A percentile compares a stretch with the other conserved stretches of the same genome.
Conservation (phyloP, 2,888 invertebrate species). For the Cephonodes hylas region DNA sequence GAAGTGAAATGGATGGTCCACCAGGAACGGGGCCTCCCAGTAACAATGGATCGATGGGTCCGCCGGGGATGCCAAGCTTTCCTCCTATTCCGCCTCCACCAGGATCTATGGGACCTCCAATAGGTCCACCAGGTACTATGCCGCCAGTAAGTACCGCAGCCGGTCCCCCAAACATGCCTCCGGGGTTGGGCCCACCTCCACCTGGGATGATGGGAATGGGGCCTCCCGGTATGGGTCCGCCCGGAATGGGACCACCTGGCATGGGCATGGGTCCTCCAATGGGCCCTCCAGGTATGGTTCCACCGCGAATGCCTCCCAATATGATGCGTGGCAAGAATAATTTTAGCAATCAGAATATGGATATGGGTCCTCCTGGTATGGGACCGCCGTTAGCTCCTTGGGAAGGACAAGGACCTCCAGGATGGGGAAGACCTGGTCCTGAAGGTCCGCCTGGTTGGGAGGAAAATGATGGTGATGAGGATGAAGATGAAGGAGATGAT, state of each 20-base stretch:
- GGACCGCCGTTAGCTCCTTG: conserved; percentile 67
- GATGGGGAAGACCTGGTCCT: conserved; percentile 45
- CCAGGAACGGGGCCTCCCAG: conserved; percentile 63
- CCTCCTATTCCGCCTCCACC: conserved; percentile 63
- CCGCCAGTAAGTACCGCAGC: conserved; percentile 48
- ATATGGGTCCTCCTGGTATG: conserved; percentile 71
- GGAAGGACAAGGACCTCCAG: conserved; percentile 61
- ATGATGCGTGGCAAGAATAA: conserved; percentile 65
- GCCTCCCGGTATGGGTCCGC: conserved; percentile 48
- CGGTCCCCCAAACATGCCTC: conserved; percentile 39
- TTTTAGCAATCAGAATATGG: conserved; percentile 58
- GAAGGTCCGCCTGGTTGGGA: conserved; percentile 69
- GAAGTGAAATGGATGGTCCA: conserved; percentile 60
- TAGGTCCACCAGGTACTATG: conserved; percentile 59
- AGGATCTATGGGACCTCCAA: conserved; percentile 49
- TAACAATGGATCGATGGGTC: conserved; percentile 56
- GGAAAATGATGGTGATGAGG: conserved; percentile 60
- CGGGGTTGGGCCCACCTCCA: conserved; percentile 39
- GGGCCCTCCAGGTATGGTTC: conserved; percentile 60
- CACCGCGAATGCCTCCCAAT: conserved; percentile 60
- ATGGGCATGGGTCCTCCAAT: conserved; percentile 50
- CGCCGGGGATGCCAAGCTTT: conserved; percentile 57
- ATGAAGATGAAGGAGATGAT: conserved; percentile 51
- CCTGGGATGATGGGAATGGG: conserved; percentile 42
- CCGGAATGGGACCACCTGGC: conserved; percentile 35